Base-by-base conservation (phyloP, 2,888 invertebrate genomes). In the Tillus elongatus region DNA sequence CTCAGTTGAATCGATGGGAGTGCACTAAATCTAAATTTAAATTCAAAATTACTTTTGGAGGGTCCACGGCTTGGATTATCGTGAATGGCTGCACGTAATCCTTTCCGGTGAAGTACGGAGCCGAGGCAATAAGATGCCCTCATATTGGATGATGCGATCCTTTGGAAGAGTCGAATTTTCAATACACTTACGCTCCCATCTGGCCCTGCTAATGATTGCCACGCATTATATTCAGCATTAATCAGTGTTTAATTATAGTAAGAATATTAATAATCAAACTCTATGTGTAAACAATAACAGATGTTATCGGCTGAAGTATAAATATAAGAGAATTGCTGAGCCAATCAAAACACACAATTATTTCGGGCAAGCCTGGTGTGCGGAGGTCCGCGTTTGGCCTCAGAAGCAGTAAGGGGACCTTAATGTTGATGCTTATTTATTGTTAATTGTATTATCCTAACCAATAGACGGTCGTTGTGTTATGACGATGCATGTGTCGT, bases 71-170 rank as follows among this genome's bases (percentile, higher is more conserved):
- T 48, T 51, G 64, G 70, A 68, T 68, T 72, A 68, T 61, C 66
- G 70, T 74, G 74, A 74, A 74, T 75, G 75, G 75, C 75, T 75
- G 75, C 74, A 73, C 72, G 63, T 67, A 70, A 71, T 67, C 71
- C 68, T 56, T 43, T 60, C 63, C 50, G 39, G 34, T 13, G 4
- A 15, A 35, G n/a, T n/a, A n/a, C n/a, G 53, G 64, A 58, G 57
- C 58, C 61, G 61, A 66, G 70, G 64, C 64, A 64, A 65, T 66
- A 49, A 67, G 64, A 54, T 41, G 45, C 58, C 58, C 60, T 51
- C 44, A 30, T 38, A n/a, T n/a, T n/a, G n/a, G n/a, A n/a, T n/a
- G n/a, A n/a, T n/a, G n/a, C n/a, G n/a, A n/a, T n/a, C n/a, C n/a
- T n/a, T n/a, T n/a, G n/a, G n/a, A n/a, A n/a, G n/a, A 39, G 34